Evolutionary conservation across 2,888 invertebrate genomes (phyloP), one percentile per base, ranked within the genome.

Genomic region (Cartodere bifasciata): DNA sequence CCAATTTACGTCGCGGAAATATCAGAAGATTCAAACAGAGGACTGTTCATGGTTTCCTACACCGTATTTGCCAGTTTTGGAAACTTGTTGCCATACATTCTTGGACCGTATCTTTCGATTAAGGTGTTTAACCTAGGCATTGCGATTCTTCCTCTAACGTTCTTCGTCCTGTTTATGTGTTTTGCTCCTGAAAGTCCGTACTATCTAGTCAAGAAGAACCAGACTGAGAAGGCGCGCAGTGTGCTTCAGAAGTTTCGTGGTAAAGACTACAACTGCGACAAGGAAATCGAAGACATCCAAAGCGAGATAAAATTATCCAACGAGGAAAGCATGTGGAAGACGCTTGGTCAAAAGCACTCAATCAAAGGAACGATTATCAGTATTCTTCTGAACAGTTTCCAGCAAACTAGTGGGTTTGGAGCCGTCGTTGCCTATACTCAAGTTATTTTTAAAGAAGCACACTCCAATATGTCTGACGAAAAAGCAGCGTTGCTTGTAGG

Each of bases 1-100:
- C 85, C 88, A 0, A 79, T 86, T 71, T 90, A 88, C 58, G 73
- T 86, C 38, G 82, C 83, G 23, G 90, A 90, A 58, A 79, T 86
- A 21, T 72, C 86, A 1, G 58, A 80, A 63, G 75, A 77, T 35
- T 74, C 77, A 11, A 70, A 75, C 6, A 65, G 91, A 38, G 90
- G 90, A 0, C 73, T 81, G 0, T 61, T 87, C 0, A 42, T 43
- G 2, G 39, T 40, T 2, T 73, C 84, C 36, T 70, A 86, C 33
- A 81, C 82, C 46, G 63, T 75, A 23, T 82, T 81, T 60, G 73
- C 83, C 38, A 62, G 62, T 1, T 31, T 72, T 2, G 85, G 85
- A 3, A 72, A 77, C 48, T 56, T 84, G 9, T 65, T 77, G 28
- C 63, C 77, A 0, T 83, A 80, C 55, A 57, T 58, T 2, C 67